Percentiles rank a stretch among this genome's conserved stretches.
Evolutionary conservation across 2,797 vertebrate species (phyloP).

Genomic region (Pogonophryne albipinna): DNA sequence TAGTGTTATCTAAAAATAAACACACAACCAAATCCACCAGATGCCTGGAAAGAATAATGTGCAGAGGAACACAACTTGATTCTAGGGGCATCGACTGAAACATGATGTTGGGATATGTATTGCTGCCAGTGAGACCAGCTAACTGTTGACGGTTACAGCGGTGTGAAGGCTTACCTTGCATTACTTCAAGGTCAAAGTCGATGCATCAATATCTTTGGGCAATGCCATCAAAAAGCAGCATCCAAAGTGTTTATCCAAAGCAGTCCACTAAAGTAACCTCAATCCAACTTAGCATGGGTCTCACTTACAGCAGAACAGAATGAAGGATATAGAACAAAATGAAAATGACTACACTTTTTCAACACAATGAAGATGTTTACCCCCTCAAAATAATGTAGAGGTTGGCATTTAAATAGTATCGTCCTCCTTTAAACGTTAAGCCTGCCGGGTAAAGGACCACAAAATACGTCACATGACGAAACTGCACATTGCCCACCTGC

Average conservation of each 20-base stretch:
- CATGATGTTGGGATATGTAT: not conserved
- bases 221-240: not conserved
- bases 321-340: not conserved
- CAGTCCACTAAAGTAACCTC: not conserved
- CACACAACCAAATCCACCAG: too few species aligned
- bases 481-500: not conserved
- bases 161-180: too few species aligned
- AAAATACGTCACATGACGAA: not conserved
- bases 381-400: not conserved
- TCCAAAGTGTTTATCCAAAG: not conserved
- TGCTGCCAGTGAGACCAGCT: not conserved
- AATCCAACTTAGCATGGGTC: not conserved
- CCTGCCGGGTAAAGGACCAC: not conserved
- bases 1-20: too few species aligned
- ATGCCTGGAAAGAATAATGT: not conserved
- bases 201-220: conserved; percentile 1
- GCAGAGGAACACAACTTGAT: not conserved
- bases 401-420: not conserved
- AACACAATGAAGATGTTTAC: not conserved
- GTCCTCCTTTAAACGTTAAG: not conserved
- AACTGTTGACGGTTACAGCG: not conserved
- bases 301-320: not conserved
- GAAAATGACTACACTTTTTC: not conserved
- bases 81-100: not conserved
- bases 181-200: not conserved